phyloP scores from a whole-genome alignment of 2,888 invertebrate species.

The Aethes cnicana region DNA sequence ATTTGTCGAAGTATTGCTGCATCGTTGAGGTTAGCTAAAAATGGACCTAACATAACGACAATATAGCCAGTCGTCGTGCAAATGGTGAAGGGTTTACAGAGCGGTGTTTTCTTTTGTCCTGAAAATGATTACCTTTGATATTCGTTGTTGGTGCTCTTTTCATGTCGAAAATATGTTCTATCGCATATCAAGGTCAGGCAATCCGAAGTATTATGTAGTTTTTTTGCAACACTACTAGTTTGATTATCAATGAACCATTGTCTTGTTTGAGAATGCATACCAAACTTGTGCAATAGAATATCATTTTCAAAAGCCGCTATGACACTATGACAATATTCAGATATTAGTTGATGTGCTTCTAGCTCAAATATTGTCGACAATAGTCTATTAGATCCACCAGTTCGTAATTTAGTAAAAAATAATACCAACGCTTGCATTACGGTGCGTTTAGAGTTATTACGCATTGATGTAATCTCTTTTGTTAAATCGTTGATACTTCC shows the following conservation, averaged over 20 bases:
- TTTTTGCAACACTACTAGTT: not conserved
- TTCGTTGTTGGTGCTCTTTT: not conserved
- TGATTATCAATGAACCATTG: too few species aligned
- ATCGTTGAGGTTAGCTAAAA: not conserved
- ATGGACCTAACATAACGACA: not conserved
- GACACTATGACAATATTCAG: too few species aligned
- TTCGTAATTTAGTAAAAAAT: not conserved
- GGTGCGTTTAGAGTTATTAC: not conserved
- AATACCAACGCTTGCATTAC: not conserved
- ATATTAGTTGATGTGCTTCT: not conserved
- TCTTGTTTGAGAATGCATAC: not conserved
- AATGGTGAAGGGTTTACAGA: not conserved
- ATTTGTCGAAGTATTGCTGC: conserved; percentile 1
- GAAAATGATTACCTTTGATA: not conserved
- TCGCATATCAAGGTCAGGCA: not conserved
- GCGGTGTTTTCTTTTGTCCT: not conserved
- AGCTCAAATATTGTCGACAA: not conserved
- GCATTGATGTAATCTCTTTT: not conserved
- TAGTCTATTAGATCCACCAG: not conserved
- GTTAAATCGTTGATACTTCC: not conserved
- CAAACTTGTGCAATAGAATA: not conserved
- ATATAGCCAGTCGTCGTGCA: not conserved
- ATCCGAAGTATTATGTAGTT: not conserved
- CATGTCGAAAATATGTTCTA: not conserved
- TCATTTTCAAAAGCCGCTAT: not conserved